Conservation (phyloP, 2,797 vertebrate genomes). For the Garrulus glandarius region DNA sequence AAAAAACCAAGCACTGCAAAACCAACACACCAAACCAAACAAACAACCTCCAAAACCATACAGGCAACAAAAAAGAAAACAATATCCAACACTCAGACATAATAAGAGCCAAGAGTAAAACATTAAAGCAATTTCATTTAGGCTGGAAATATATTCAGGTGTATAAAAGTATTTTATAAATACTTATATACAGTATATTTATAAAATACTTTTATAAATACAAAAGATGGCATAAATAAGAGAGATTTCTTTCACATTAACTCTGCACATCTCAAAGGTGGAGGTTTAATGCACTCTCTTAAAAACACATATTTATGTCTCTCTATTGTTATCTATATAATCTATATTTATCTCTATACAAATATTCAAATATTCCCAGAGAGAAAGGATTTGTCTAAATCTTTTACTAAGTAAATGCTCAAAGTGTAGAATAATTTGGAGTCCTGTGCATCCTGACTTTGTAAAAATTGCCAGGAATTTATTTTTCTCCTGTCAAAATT, state of each 20-base stretch:
- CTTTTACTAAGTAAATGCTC: not conserved
- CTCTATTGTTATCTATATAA: not conserved
- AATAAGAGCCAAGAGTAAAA: not conserved
- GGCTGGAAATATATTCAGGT: not conserved
- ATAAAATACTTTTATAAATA: not conserved
- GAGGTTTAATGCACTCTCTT: not conserved
- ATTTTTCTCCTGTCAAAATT: not conserved
- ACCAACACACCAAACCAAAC: not conserved
- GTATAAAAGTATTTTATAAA: not conserved
- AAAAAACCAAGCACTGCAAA: accelerated
- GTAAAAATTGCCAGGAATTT: not conserved
- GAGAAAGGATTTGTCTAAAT: not conserved
- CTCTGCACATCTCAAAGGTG: not conserved
- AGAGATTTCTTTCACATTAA: not conserved
- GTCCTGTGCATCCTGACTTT: not conserved
- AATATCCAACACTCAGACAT: not conserved
- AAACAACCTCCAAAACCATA: not conserved
- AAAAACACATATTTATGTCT: not conserved
- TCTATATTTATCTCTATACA: not conserved
- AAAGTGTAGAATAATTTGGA: not conserved
- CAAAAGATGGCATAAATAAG: not conserved
- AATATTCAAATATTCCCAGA: not conserved
- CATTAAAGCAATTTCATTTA: not conserved
- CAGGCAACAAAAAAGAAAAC: not conserved
- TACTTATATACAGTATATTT: not conserved